Evolutionary conservation across 2,888 invertebrate genomes (phyloP).

Genomic region (Geophilus truncorum): DNA sequence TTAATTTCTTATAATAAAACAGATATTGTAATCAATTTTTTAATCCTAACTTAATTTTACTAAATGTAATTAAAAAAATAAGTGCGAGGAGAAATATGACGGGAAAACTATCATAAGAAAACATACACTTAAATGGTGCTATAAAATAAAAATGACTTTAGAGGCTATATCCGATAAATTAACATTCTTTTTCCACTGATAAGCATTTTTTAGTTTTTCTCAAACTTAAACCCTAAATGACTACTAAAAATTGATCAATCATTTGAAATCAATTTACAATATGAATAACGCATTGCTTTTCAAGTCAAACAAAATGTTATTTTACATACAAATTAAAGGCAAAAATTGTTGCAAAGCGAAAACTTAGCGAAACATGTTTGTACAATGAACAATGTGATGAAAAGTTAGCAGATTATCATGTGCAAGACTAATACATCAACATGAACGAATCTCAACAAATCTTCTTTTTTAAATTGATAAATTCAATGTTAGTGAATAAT

Average conservation of each 20-base stretch:
- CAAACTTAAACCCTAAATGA: neutral
- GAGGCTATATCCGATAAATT: neutral
- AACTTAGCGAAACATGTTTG: neutral
- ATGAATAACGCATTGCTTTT: neutral
- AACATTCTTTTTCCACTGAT: neutral
- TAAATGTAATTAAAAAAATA: neutral
- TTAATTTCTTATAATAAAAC: neutral
- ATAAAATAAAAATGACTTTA: neutral
- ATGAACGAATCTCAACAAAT: slow-evolving; percentile 17
- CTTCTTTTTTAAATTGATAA: no score
- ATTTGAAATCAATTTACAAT: neutral
- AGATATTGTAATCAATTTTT: neutral
- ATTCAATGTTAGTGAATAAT: neutral
- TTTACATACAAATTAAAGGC: neutral
- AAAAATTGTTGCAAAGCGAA: slow-evolving; percentile 1
- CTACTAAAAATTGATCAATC: neutral
- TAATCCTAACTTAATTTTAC: neutral
- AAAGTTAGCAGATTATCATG: neutral
- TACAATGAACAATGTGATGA: neutral
- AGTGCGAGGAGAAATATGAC: neutral
- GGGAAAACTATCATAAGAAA: no score
- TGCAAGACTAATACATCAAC: slow-evolving; percentile 2
- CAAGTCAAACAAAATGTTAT: neutral
- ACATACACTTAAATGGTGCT: neutral
- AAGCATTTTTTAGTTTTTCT: neutral